Evolutionary conservation across 2,797 vertebrate species (phyloP), one percentile per base, ranked within the genome.

Genomic region (Poeciliopsis infans): DNA sequence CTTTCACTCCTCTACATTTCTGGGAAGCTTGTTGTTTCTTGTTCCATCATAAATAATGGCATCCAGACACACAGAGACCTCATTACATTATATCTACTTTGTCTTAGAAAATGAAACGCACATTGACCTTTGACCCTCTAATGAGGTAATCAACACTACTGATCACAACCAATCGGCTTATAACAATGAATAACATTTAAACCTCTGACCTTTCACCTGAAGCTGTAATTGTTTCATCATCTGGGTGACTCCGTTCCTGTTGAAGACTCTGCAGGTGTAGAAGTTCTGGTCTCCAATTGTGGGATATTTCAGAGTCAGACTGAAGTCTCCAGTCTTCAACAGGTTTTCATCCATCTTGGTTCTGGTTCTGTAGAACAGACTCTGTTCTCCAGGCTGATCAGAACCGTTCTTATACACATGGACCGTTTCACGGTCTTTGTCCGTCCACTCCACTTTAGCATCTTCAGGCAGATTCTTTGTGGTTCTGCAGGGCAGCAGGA

Each of bases 181-280:
- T 4, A 53, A 28, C 53, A 57, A 57, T 1, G 28, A 12, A 55
- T 28, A 1, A 28, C 3, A 57, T 57, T n/a, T n/a, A 28, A 57
- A 57, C 25, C 11, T 12, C 53, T 57, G 53, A 57, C 53, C 53
- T 57, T 57, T 57, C 11, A 57, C 55, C n/a, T 28, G 25, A 5
- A 57, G 55, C 10, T 28, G 0, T 12, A 57, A n/a, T 57, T 5
- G 55, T 57, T 57, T 28, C n/a, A 5, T 0, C 55, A n/a, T 13
- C 11, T 28, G n/a, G 4, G 2, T 13, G 4, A 0, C 25, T 57
- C 12, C 25, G 3, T 28, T 1, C 11, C 55, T 0, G 4, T 5
- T 57, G n/a, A 0, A 57, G 55, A 57, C n/a, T 0, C 0, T n/a
- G 3, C 55, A 57, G 55, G n/a, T 57, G n/a, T 57, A 57, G n/a